These are phyloP conservation scores for Tetramorium parvispinum DNA, from an alignment of 1,140 invertebrate genomes.

Conservation along the genomic window DNA sequence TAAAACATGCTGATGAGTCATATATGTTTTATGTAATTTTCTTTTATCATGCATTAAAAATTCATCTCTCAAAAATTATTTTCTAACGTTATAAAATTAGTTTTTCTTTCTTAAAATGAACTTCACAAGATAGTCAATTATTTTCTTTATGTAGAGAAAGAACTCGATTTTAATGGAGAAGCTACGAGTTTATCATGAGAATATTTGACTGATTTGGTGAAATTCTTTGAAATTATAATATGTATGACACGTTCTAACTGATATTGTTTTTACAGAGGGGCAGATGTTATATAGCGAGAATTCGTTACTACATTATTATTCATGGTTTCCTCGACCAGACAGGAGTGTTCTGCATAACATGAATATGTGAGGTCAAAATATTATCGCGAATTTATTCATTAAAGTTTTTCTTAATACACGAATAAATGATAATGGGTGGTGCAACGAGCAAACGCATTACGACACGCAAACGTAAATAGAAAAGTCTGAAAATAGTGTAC, in stretches of 20 bases:
- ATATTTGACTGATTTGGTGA: background rate
- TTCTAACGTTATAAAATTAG: background rate
- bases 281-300: constrained; percentile 32
- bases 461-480: background rate
- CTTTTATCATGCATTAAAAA: background rate
- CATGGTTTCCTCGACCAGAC: constrained; percentile 43
- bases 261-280: constrained; percentile 34
- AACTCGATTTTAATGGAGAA: background rate
- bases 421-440: constrained; percentile 41
- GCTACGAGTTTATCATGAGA: background rate
- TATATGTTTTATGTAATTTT: background rate
- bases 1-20: background rate
- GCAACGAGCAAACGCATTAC: constrained; percentile 18
- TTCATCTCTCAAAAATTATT: background rate
- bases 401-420: constrained; percentile 57
- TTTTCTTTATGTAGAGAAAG: background rate
- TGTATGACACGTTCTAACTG: constrained; percentile 5
- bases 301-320: constrained; percentile 48
- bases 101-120: background rate
- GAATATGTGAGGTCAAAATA: constrained; percentile 42
- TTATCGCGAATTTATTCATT: constrained; percentile 60
- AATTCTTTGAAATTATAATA: background rate
- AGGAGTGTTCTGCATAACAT: constrained; percentile 54
- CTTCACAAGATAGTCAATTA: background rate
- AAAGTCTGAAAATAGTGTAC: background rate